Evolutionary conservation across 2,797 vertebrate species (phyloP).

Genomic region (Enteromius unitaeniatus): DNA sequence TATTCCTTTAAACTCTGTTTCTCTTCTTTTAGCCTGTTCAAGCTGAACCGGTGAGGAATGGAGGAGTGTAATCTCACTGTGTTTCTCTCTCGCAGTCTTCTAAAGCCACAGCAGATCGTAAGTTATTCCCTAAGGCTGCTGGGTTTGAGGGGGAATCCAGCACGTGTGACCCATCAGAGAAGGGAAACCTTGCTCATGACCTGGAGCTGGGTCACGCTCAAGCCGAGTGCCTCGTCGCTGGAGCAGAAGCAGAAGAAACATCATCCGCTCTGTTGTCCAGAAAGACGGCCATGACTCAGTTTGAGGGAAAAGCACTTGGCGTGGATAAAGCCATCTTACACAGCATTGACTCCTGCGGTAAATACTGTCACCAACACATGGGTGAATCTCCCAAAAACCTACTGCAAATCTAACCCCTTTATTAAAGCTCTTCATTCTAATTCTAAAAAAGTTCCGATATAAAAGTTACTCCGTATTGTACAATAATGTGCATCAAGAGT

Average conservation of each 20-base stretch:
- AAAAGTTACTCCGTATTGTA: background rate
- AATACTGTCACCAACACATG: slow-evolving; percentile 50
- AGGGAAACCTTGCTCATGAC: slow-evolving; percentile 84
- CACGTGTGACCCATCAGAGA: slow-evolving; percentile 80
- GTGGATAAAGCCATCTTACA: slow-evolving; percentile 97
- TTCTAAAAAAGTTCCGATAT: background rate
- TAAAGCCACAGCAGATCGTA: slow-evolving; percentile 90
- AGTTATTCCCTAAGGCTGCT: slow-evolving; percentile 82
- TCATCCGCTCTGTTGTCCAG: slow-evolving; percentile 86
- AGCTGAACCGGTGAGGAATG: background rate
- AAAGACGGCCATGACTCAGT: slow-evolving; percentile 90
- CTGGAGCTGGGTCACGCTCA: slow-evolving; percentile 86
- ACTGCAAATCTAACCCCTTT: no score
- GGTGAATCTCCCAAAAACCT: background rate
- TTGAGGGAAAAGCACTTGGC: slow-evolving; percentile 96
- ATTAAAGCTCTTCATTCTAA: background rate
- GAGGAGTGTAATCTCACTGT: background rate
- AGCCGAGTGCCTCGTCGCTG: slow-evolving; percentile 83
- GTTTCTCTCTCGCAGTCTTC: slow-evolving; percentile 80
- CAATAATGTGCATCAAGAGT: background rate
- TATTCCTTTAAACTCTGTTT: background rate
- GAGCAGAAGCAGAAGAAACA: slow-evolving; percentile 87
- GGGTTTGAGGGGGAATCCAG: slow-evolving; percentile 87
- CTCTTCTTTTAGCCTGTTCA: background rate
- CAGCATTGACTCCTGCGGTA: slow-evolving; percentile 98